Conservation (phyloP, 2,888 invertebrate genomes). For the Elaeidobius kamerunicus region DNA sequence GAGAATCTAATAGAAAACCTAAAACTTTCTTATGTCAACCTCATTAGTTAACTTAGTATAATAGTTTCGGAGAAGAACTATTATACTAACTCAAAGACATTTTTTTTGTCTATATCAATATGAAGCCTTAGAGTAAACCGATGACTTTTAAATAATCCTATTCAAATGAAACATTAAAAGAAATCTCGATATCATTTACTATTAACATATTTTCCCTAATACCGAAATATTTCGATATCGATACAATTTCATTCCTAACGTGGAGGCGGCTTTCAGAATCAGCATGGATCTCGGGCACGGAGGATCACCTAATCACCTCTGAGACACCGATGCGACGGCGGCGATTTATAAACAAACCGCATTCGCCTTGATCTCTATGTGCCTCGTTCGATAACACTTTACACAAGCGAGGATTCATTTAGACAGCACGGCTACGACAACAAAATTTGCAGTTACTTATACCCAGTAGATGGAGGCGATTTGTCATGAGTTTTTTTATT, state of each 20-base stretch:
- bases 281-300: slow-evolving; percentile 12
- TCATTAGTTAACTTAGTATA: no score
- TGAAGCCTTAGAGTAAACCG: no score
- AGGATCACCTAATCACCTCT: slow-evolving; percentile 18
- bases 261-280: slow-evolving; percentile 10
- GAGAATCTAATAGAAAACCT: no score
- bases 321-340: slow-evolving; percentile 16
- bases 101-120: no score
- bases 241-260: slow-evolving; percentile 5
- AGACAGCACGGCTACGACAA: slow-evolving; percentile 11
- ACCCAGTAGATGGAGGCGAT: no score
- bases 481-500: no score
- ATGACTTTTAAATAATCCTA: no score
- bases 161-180: no score
- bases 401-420: slow-evolving; percentile 4
- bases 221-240: slow-evolving; percentile 7
- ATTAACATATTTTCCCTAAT: background rate
- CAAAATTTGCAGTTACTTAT: slow-evolving; percentile 14
- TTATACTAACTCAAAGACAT: background rate
- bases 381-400: slow-evolving; percentile 7
- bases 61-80: no score
- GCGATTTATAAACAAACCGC: slow-evolving; percentile 22
- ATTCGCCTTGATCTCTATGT: slow-evolving; percentile 11
- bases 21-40: no score
- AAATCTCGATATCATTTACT: background rate